A percentile compares a stretch with the other conserved stretches of the same genome.
Conservation (phyloP, 2,113 vertebrate species). For the Hemicordylus capensis region DNA sequence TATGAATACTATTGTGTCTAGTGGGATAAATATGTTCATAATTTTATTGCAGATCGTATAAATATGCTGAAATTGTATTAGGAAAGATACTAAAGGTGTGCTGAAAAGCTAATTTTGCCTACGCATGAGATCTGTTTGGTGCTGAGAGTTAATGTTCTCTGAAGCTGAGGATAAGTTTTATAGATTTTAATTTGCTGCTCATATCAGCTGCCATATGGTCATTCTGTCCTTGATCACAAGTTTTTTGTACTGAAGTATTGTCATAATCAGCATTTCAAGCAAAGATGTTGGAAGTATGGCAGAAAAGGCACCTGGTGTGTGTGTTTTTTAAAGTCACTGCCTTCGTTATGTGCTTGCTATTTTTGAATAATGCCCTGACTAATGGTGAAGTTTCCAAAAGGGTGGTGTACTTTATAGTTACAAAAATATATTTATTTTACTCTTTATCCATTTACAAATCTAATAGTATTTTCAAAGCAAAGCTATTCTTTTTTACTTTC, state of each 20-base stretch:
- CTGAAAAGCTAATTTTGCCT: conserved; percentile 49
- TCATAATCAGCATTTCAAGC: not conserved
- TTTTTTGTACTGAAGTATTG: not conserved
- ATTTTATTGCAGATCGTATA: conserved; percentile 4
- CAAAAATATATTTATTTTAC: not conserved
- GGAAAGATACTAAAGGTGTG: conserved; percentile 34
- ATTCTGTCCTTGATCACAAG: conserved; percentile 42
- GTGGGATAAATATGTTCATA: not conserved
- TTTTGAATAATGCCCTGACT: not conserved
- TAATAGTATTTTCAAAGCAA: not conserved
- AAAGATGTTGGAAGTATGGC: not conserved
- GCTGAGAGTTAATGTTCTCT: conserved; percentile 43
- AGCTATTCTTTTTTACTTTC: not conserved
- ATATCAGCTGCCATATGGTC: conserved; percentile 23
- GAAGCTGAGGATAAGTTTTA: conserved; percentile 37
- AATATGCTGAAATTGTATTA: conserved; percentile 52
- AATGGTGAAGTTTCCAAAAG: not conserved
- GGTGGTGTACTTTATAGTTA: not conserved
- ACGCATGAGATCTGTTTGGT: conserved; percentile 34
- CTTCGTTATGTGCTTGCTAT: not conserved
- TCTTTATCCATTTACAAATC: not conserved
- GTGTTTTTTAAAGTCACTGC: not conserved
- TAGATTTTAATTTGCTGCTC: conserved; percentile 39
- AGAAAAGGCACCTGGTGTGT: rapidly evolving
- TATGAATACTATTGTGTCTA: conserved; percentile 41